These are phyloP conservation scores for Pleuronectes platessa DNA, from an alignment of 2,113 vertebrate species.

Conservation along the genomic window DNA sequence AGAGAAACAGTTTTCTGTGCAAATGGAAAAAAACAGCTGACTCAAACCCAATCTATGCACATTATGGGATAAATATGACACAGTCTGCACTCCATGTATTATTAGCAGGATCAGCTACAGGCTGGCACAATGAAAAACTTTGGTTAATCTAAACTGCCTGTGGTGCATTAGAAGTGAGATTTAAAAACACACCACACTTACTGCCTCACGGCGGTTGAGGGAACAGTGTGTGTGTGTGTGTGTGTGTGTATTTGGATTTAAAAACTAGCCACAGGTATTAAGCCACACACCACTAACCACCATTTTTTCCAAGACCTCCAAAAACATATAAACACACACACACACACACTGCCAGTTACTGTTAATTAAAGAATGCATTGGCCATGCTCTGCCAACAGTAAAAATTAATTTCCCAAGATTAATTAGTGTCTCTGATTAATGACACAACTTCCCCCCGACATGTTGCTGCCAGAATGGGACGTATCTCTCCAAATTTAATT, in stretches of 20 bases:
- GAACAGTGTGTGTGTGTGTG: no score
- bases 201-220: no score
- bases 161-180: not conserved
- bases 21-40: no score
- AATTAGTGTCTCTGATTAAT: constrained; percentile 10
- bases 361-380: not conserved
- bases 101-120: not conserved
- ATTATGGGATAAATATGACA: not conserved
- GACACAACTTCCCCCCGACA: not conserved
- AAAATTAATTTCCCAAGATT: constrained; percentile 9
- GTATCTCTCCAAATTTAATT: not conserved
- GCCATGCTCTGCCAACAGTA: not conserved
- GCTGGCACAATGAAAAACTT: not conserved
- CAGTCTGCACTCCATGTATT: not conserved
- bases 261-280: not conserved
- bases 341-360: not conserved
- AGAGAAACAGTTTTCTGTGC: no score
- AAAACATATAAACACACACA: not conserved
- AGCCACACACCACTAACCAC: not conserved
- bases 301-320: constrained; percentile 6
- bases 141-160: not conserved
- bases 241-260: not conserved
- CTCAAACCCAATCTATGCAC: no score
- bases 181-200: not conserved
- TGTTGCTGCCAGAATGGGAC: not conserved